Evolutionary conservation across 2,797 vertebrate genomes (phyloP), one percentile per base, ranked within the genome.

Genomic region (Paguma larvata): DNA sequence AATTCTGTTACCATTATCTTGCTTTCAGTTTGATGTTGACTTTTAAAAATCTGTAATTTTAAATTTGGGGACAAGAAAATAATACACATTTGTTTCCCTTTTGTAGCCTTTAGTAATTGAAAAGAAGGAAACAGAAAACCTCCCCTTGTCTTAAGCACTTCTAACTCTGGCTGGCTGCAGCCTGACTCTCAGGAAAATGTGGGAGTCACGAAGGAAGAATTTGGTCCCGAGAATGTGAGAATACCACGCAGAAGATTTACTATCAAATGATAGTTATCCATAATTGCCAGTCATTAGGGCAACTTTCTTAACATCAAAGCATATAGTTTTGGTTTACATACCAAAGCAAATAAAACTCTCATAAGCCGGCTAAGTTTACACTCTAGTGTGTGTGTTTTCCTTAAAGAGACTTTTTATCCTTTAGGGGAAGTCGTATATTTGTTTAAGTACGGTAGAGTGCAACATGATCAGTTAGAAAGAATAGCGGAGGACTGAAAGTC

Each of bases 281-380:
- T 79, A 97, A 94, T 94, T 91, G 32, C 67, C 63, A 93, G 56
- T 96, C 85, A 95, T 96, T 91, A 94, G 70, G 63, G 27, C 41
- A 95, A 93, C 84, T 96, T 97, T 95, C 87, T 91, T 91, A 89
- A 94, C 91, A 86, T 91, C 91, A 97, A 96, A 94, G 46, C 72
- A 59, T 53, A 56, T 68, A 23, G 41, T 94, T 92, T 68, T 70
- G 53, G 56, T 94, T 94, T 91, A 89, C 23, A 65, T 87, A 87
- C 38, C 12, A 93, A 93, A 94, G 89, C 19, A 93, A 87, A 96
- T 59, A 91, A 11, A 65, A 91, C 11, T 97, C 93, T 91, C 46
- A 75, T 94, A 87, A 12, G 15, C 59, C 59, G 56, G 67, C 53
- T 2, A 88, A 75, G 34, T 90, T 87, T 75, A 44, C 3, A 91